Evolutionary conservation across 2,888 invertebrate genomes (phyloP).

Genomic region (Chrysomela aeneicollis): DNA sequence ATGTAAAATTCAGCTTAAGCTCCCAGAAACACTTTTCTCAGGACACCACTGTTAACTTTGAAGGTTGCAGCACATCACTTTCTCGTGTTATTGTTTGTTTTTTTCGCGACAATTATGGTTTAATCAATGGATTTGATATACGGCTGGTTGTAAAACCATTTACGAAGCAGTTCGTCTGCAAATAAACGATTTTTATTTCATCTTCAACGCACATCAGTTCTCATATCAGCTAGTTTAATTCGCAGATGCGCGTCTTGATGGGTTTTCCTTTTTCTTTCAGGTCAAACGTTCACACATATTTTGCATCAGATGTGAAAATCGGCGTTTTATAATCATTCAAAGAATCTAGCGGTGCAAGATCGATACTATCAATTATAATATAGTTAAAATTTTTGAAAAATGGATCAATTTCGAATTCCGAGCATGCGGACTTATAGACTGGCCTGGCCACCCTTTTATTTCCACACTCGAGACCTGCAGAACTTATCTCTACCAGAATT

Average conservation of each 20-base stretch:
- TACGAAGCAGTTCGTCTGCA: background rate
- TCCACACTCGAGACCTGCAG: too few relatives aligned
- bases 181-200: background rate
- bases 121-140: conserved; percentile 27
- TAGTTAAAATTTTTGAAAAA: too few relatives aligned
- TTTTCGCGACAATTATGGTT: conserved; percentile 21
- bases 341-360: too few relatives aligned
- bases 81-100: conserved; percentile 24
- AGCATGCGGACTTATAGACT: too few relatives aligned
- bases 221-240: too few relatives aligned
- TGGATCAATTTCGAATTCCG: too few relatives aligned
- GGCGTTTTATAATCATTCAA: too few relatives aligned
- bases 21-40: too few relatives aligned
- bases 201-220: background rate
- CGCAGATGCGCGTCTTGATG: background rate
- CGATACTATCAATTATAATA: too few relatives aligned
- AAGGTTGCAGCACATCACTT: background rate
- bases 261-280: background rate
- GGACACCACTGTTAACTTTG: background rate
- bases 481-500: too few relatives aligned
- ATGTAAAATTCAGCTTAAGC: too few relatives aligned
- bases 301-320: background rate
- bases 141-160: background rate
- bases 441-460: too few relatives aligned
- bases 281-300: background rate